phyloP scores from a whole-genome alignment of 2,113 vertebrate genomes.

The Mesoclemmys tuberculata region DNA sequence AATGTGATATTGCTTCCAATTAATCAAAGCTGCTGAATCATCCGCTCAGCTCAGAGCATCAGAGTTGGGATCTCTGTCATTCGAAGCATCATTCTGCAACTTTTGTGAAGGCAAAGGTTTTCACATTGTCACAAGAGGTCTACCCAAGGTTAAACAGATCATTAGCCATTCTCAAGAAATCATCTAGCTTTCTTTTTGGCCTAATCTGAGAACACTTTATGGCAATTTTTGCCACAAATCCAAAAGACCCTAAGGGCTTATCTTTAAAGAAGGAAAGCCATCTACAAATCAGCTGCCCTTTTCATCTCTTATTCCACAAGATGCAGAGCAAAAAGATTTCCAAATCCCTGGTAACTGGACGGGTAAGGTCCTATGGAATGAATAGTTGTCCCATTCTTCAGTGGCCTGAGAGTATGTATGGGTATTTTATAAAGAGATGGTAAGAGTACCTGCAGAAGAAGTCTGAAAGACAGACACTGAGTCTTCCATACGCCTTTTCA shows the following conservation, averaged over 20 bases:
- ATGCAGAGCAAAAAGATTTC: background rate
- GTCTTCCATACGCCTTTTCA: background rate
- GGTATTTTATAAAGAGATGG: background rate
- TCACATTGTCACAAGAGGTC: background rate
- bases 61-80: background rate
- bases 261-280: background rate
- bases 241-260: background rate
- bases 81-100: background rate
- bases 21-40: background rate
- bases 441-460: background rate
- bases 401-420: background rate
- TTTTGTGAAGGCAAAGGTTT: background rate
- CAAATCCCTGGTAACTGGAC: background rate
- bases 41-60: background rate
- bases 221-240: background rate
- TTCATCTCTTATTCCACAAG: background rate
- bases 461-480: background rate
- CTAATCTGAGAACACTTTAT: background rate
- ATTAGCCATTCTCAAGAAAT: background rate
- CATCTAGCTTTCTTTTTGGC: background rate
- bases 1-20: background rate
- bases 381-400: background rate
- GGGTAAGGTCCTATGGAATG: background rate
- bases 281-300: background rate
- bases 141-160: accelerated